These are phyloP conservation scores for Drosophila anceps DNA, from an alignment of 2,888 invertebrate genomes.

Conservation along the genomic window DNA sequence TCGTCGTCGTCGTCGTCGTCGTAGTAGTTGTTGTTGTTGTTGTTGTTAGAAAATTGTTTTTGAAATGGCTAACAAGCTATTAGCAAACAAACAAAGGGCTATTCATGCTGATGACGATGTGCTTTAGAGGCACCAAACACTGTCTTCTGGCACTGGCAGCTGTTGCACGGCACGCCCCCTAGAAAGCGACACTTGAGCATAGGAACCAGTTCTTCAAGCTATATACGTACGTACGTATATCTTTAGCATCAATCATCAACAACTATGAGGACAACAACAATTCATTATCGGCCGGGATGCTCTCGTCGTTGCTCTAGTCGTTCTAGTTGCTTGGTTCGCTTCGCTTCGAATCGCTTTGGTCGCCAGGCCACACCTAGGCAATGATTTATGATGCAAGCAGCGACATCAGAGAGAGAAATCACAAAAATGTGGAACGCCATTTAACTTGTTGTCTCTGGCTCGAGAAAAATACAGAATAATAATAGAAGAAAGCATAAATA, in stretches of 20 bases:
- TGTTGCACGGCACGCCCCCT: conserved; percentile 43
- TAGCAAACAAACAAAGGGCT: conserved; percentile 75
- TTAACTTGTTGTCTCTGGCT: conserved; percentile 53
- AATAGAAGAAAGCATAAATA: neutral
- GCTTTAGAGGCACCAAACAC: conserved; percentile 13
- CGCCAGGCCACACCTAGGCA: conserved; percentile 36
- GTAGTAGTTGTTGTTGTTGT: conserved; percentile 24
- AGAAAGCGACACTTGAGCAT: conserved; percentile 49
- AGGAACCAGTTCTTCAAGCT: conserved; percentile 1
- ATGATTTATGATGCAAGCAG: conserved; percentile 49
- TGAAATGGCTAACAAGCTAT: conserved; percentile 80
- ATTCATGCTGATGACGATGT: conserved; percentile 57
- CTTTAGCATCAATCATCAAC: conserved; percentile 51
- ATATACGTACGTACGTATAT: neutral
- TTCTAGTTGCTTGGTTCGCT: conserved; percentile 13
- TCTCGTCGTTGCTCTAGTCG: conserved; percentile 9
- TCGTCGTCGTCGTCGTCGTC: conserved; percentile 25
- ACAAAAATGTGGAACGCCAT: conserved; percentile 53
- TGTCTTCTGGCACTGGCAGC: conserved; percentile 36
- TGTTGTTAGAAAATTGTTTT: conserved; percentile 71
- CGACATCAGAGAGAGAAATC: conserved; percentile 46
- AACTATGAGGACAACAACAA: conserved; percentile 41
- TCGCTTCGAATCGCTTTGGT: neutral
- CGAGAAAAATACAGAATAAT: neutral
- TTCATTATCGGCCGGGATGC: conserved; percentile 42